Percentiles rank a stretch among this genome's conserved stretches.
phyloP scores from a whole-genome alignment of 1,140 invertebrate genomes.

The Caligus rogercresseyi region DNA sequence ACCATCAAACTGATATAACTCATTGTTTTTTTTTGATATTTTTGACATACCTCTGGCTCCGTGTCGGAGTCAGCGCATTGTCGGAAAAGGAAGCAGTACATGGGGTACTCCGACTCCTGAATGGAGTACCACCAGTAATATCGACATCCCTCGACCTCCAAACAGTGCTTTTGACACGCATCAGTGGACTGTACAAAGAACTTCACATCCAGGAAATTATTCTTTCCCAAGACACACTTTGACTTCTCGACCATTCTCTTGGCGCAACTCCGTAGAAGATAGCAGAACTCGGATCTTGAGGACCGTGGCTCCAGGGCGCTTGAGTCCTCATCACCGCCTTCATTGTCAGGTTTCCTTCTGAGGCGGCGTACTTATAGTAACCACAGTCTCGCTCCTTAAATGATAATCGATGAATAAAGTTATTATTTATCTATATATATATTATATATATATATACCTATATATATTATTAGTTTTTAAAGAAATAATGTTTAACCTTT shows the following conservation, averaged over 20 bases:
- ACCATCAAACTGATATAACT: no score
- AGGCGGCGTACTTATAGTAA: constrained; percentile 1
- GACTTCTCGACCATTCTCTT: constrained; percentile 19
- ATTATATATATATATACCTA: no score
- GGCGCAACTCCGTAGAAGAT: constrained; percentile 11
- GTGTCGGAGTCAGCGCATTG: constrained; percentile 9
- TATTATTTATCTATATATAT: no score
- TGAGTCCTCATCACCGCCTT: constrained; percentile 1
- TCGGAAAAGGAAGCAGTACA: constrained; percentile 19
- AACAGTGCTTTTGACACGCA: constrained; percentile 7
- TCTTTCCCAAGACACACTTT: constrained; percentile 9
- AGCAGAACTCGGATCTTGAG: constrained; percentile 12
- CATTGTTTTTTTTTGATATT: neutral
- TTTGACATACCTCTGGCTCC: constrained; percentile 18
- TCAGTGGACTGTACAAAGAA: constrained; percentile 10
- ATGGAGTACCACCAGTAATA: constrained; percentile 20
- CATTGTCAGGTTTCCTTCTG: neutral
- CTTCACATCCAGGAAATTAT: constrained; percentile 20
- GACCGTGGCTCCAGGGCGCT: neutral
- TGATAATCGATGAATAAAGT: no score
- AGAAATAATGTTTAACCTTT: no score
- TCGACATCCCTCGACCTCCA: constrained; percentile 8
- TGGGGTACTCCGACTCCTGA: neutral
- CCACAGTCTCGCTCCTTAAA: constrained; percentile 5
- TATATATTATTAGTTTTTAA: no score